Evolutionary conservation across 92 coral and sea anemone species (phyloP).

Genomic region (Ricordea florida): DNA sequence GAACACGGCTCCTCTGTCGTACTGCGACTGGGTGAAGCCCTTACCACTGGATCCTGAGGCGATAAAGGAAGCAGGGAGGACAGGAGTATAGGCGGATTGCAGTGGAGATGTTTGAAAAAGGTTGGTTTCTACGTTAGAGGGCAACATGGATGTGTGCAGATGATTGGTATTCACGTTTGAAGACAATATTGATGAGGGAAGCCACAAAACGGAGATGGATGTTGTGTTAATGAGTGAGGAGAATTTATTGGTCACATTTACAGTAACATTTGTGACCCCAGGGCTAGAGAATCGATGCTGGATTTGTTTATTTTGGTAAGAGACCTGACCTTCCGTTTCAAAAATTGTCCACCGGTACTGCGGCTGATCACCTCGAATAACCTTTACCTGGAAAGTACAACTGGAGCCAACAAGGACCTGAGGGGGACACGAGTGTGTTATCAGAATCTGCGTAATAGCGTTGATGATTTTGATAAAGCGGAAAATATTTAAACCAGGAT

Average conservation of each 20-base stretch:
- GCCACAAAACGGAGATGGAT: not conserved
- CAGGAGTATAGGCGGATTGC: no score
- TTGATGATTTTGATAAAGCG: not conserved
- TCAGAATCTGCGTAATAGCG: slow-evolving; percentile 33
- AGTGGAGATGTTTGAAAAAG: no score
- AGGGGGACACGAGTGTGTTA: slow-evolving; percentile 32
- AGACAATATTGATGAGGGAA: not conserved
- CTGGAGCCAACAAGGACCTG: not conserved
- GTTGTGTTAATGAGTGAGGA: not conserved
- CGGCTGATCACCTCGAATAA: slow-evolving; percentile 25
- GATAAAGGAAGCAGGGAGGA: no score
- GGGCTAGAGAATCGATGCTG: slow-evolving; percentile 3
- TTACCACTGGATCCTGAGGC: no score
- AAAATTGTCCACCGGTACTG: slow-evolving; percentile 48
- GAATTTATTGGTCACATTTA: slow-evolving; percentile 5
- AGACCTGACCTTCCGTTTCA: not conserved
- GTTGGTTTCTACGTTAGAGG: no score
- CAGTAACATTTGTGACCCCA: slow-evolving; percentile 1
- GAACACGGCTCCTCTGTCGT: no score
- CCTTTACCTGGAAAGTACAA: slow-evolving; percentile 34
- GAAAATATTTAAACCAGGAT: slow-evolving; percentile 32
- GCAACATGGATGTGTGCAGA: not conserved
- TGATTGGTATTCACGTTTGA: no score
- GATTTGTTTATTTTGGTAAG: not conserved
- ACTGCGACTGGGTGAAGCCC: no score